Conservation (phyloP, 2,888 invertebrate genomes). For the Cristatella mucedo region DNA sequence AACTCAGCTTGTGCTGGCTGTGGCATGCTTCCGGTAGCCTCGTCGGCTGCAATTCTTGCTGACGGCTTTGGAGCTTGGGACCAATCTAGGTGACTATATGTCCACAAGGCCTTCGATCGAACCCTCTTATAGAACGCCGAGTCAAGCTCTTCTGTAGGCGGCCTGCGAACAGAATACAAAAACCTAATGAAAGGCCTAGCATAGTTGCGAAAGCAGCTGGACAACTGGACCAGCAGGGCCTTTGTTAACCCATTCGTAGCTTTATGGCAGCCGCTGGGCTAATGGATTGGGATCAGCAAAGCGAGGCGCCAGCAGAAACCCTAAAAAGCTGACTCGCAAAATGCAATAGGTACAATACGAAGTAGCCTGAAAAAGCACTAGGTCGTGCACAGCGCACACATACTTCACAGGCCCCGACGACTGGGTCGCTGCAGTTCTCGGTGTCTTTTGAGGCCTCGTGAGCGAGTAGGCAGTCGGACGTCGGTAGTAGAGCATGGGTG, state of each 20-base stretch:
- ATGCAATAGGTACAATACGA: no score
- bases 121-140: slow-evolving; percentile 1
- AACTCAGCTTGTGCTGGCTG: no score
- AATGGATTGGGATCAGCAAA: background rate
- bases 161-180: background rate
- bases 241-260: background rate
- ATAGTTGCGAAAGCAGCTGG: no score
- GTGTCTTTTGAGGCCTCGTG: background rate
- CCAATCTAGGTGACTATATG: slow-evolving; percentile 31
- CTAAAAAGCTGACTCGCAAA: no score
- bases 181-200: no score
- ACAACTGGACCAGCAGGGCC: background rate
- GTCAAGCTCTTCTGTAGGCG: slow-evolving; percentile 1
- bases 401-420: background rate
- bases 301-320: no score
- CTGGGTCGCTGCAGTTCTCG: background rate
- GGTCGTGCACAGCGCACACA: background rate
- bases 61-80: slow-evolving; percentile 28
- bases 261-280: background rate
- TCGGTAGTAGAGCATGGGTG: slow-evolving; percentile 16
- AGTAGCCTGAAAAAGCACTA: no score
- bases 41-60: no score
- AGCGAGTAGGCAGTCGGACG: background rate
- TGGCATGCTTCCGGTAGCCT: no score
- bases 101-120: slow-evolving; percentile 20